Conservation (phyloP, 2,888 invertebrate species). For the Apotomis betuletana region DNA sequence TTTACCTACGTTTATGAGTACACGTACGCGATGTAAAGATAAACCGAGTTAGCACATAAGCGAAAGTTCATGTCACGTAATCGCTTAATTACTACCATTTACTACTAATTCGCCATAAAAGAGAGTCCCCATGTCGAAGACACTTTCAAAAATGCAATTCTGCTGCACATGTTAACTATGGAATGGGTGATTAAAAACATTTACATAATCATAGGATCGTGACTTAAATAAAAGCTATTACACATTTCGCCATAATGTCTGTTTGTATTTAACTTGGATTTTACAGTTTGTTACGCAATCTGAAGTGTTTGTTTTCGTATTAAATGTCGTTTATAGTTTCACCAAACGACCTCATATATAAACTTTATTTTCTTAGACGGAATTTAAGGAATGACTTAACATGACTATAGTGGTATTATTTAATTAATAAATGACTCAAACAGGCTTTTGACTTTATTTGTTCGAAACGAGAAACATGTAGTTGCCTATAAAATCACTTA, state of each 20-base stretch:
- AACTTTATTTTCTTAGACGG: not conserved
- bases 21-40: constrained; percentile 1
- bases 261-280: not conserved
- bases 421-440: no score
- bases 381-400: not conserved
- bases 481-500: no score
- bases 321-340: constrained; percentile 14
- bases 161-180: constrained; percentile 2
- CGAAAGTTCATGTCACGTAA: constrained; percentile 41
- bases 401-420: not conserved
- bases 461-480: no score
- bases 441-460: no score
- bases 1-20: not conserved
- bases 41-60: constrained; percentile 7
- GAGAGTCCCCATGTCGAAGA: constrained; percentile 31
- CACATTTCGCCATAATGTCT: not conserved
- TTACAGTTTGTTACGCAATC: constrained; percentile 17
- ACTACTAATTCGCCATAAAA: constrained; percentile 32
- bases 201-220: constrained; percentile 27
- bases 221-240: constrained; percentile 1
- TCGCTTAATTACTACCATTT: constrained; percentile 28
- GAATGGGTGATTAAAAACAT: constrained; percentile 11
- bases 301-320: not conserved
- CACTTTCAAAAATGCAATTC: constrained; percentile 29
- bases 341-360: not conserved